Evolutionary conservation across 2,888 invertebrate genomes (phyloP), one percentile per base, ranked within the genome.

Genomic region (Toxonevra muliebris): DNA sequence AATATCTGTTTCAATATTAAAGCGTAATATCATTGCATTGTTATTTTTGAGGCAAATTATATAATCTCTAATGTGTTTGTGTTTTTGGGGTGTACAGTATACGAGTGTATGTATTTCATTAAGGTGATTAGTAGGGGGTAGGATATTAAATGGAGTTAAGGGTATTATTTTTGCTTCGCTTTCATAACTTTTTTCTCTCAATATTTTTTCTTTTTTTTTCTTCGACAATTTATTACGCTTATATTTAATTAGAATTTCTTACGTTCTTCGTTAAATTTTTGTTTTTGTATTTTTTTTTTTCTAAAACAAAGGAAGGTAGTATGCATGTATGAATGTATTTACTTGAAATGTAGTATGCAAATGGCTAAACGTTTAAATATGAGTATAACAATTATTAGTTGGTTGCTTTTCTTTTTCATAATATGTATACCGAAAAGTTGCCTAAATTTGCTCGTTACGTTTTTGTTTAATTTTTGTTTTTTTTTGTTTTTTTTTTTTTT

Each of bases 231-330:
- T 54, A 66, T 66, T 71, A 71, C 71, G 70, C 64, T 69, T 64
- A 65, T 45, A 65, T 71, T 75, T 71, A 71, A 65, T 71, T 69
- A 53, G 68, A 67, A 69, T 71, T 68, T 65, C 17, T 61, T 58
- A 57, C 52, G 50, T 61, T 65, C 52, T 20, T 59, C 41, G 55
- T 40, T 15, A 58, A 58, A n/a, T 17, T 5, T 58, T 54, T 54
- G n/a, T 59, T 72, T 66, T 73, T 69, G 75, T 15, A 12, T 66
- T 61, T 73, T 74, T 75, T 61, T 13, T 61, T 61, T 61, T n/a
- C 8, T 8, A n/a, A 48, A 48, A 13, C 19, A 55, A 9, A 55
- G 40, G 55, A 19, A 52, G 30, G 30, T 30, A 30, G 30, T 41
- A 57, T 57, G 57, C 19, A 40, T n/a, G 41, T 57, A 15, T 57